Evolutionary conservation across 2,113 vertebrate species (phyloP), one percentile per base, ranked within the genome.

Genomic region (Tonatia bakeri): DNA sequence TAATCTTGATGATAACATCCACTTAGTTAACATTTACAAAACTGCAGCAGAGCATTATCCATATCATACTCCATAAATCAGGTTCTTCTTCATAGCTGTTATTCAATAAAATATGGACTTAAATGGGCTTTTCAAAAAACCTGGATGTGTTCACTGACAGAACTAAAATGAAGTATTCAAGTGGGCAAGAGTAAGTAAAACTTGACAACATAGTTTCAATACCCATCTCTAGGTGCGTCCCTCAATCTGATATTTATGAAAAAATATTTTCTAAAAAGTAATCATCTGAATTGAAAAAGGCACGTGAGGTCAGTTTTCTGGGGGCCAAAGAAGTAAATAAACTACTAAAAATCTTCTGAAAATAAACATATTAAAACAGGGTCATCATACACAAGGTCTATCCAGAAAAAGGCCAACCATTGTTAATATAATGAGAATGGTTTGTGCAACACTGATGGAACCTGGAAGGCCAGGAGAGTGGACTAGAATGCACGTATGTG

Each of bases 61-160:
- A 64, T 85, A 47, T 31, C 19, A n/a, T 72, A 72, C 15, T 26
- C 38, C n/a, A 87, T 87, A 94, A 87, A 69, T 2, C 81, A 24
- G 6, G 1, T 75, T 92, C 38, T 93, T 82, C 12, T 69, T 73
- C 43, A 80, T 22, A 72, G 61, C 19, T 59, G 19, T 70, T 81
- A 94, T 13, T 86, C 93, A 92, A 61, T 87, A 96, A 87, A 72
- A 79, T 38, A 94, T 56, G 38, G 70, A 93, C 59, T 87, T 47
- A 69, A 61, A 76, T n/a, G 13, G 56, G 13, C 54, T 64, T 72
- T 82, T 69, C 67, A 67, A 80, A 85, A 73, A 28, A 75, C 17
- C 76, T 19, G 9, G 28, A 70, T 70, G 43, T 88, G n/a, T 38
- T 86, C 76, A 81, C 14, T 28, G 40, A 79, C 26, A 92, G 36